Evolutionary conservation across 2,888 invertebrate species (phyloP).

Genomic region (Tenodera sinensis): DNA sequence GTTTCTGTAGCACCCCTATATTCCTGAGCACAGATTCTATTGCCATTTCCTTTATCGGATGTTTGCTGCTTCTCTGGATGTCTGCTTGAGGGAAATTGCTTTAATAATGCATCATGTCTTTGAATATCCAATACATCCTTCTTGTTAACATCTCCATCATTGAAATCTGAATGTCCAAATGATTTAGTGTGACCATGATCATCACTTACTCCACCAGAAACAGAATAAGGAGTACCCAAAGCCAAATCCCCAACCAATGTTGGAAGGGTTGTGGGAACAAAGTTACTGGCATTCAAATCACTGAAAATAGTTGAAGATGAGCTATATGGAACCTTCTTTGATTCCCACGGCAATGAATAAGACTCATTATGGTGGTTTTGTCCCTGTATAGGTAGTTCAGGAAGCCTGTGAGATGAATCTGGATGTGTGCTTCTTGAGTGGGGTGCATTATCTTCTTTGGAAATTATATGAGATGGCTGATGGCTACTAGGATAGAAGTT

Average conservation of each 20-base stretch:
- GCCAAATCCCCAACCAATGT: constrained; percentile 61
- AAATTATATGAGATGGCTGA: background rate
- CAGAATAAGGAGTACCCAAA: constrained; percentile 41
- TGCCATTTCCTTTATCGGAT: background rate
- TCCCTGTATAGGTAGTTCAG: background rate
- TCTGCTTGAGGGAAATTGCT: background rate
- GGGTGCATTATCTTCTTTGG: background rate
- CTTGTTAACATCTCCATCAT: background rate
- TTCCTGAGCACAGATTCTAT: background rate
- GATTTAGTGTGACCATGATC: constrained; percentile 6
- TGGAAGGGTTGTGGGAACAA: constrained; percentile 53
- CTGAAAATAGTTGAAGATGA: constrained; percentile 28
- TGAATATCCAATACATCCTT: background rate
- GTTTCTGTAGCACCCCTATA: background rate
- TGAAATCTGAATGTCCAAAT: constrained; percentile 6
- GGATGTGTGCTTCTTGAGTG: background rate
- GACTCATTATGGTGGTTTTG: constrained; percentile 7
- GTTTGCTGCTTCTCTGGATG: background rate
- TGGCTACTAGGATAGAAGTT: background rate
- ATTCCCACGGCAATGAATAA: constrained; percentile 52
- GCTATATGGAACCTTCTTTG: constrained; percentile 49
- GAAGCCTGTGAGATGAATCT: background rate
- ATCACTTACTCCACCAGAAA: background rate
- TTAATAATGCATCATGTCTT: background rate
- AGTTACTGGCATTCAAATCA: constrained; percentile 9